These are phyloP conservation scores for Sylvicapra grimmia DNA, from an alignment of 2,113 vertebrate genomes.

Conservation along the genomic window DNA sequence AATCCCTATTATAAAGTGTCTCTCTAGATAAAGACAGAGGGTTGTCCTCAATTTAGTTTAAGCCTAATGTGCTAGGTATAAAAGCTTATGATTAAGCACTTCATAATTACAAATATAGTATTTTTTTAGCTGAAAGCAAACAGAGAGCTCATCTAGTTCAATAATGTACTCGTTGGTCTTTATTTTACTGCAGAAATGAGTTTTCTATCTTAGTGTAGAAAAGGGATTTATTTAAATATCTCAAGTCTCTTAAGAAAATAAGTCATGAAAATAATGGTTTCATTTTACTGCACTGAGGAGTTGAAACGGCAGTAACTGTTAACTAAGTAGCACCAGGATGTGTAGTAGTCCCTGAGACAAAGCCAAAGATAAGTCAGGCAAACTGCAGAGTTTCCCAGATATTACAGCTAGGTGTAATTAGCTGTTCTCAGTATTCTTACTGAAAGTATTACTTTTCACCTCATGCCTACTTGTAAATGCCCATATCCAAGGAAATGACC, in stretches of 20 bases:
- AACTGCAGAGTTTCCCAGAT: neutral
- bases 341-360: neutral
- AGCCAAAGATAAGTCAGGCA: neutral
- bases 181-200: neutral
- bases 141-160: neutral
- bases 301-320: neutral
- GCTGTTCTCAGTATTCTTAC: neutral
- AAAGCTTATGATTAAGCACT: neutral
- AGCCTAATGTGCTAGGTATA: neutral
- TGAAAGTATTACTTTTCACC: neutral
- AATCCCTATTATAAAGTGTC: neutral
- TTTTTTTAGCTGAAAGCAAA: slow-evolving; percentile 20
- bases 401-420: neutral
- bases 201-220: neutral
- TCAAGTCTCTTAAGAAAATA: neutral
- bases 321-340: neutral
- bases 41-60: neutral
- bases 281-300: neutral
- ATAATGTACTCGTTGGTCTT: neutral
- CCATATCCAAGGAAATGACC: neutral
- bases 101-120: neutral
- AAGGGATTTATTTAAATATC: neutral
- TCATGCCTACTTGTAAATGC: neutral
- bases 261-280: neutral
- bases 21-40: neutral